phyloP scores from a whole-genome alignment of 1,140 invertebrate species.

The Parasteatoda tepidariorum region DNA sequence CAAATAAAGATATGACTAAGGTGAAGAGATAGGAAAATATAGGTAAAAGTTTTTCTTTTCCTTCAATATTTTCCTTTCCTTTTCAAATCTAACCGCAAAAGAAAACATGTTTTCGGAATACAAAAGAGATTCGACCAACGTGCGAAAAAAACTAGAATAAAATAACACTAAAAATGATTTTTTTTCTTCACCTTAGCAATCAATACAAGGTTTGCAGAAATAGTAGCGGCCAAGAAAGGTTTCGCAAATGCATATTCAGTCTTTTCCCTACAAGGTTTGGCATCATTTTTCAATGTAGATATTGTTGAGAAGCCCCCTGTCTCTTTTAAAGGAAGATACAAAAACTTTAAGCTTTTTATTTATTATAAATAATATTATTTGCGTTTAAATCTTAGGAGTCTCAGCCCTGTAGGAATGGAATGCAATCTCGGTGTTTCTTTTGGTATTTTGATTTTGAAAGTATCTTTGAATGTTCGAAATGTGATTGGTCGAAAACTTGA shows the following conservation, averaged over 20 bases:
- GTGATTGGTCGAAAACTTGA: no score
- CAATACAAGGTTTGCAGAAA: neutral
- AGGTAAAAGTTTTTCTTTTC: no score
- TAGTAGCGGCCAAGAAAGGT: neutral
- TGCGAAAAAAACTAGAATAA: conserved; percentile 54
- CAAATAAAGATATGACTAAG: no score
- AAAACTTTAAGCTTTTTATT: neutral
- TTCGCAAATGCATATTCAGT: neutral
- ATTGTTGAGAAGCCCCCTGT: neutral
- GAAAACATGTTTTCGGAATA: conserved; percentile 27
- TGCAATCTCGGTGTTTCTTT: neutral
- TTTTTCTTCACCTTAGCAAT: neutral
- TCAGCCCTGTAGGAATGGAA: neutral
- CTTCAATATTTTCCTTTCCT: conserved; percentile 23
- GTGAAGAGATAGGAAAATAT: no score
- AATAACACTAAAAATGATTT: conserved; percentile 40
- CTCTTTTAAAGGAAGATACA: neutral
- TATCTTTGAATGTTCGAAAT: no score
- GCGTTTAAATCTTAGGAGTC: neutral
- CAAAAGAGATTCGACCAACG: conserved; percentile 35
- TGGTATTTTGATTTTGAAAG: neutral
- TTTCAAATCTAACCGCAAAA: conserved; percentile 40
- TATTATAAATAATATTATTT: neutral
- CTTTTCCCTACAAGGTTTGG: neutral
- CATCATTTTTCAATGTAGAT: neutral